phyloP scores from a whole-genome alignment of 2,113 vertebrate genomes.

The Salvelinus sp. region DNA sequence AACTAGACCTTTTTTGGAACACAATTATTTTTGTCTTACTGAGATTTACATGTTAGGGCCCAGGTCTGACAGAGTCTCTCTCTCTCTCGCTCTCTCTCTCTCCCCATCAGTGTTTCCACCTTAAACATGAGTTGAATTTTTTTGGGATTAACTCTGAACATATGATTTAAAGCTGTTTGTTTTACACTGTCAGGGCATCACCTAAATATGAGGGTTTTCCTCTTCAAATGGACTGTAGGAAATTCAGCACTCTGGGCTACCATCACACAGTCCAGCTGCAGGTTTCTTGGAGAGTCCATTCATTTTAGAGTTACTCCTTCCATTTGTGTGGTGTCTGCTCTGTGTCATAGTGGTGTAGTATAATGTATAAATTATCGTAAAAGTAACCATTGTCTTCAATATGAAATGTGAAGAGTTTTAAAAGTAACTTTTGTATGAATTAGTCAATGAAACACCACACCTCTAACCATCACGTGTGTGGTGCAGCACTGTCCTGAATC shows the following conservation, averaged over 20 bases:
- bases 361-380: neutral
- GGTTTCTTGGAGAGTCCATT: neutral
- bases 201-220: conserved; percentile 39
- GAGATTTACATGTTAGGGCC: too few species aligned
- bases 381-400: neutral
- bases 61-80: conserved; percentile 6
- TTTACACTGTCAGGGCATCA: conserved; percentile 37
- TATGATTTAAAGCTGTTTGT: conserved; percentile 45
- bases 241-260: conserved; percentile 4
- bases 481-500: conserved; percentile 6
- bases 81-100: neutral
- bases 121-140: neutral
- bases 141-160: conserved; percentile 26
- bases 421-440: neutral
- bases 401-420: neutral
- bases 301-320: conserved; percentile 3
- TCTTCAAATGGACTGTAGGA: neutral
- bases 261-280: neutral
- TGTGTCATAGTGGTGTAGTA: neutral
- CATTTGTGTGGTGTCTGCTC: neutral
- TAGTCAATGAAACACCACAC: neutral
- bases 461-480: neutral
- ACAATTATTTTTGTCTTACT: too few species aligned
- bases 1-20: too few species aligned
- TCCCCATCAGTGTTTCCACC: neutral